These are phyloP conservation scores for Aspidoscelis tigris DNA, from an alignment of 2,113 vertebrate genomes.

Conservation along the genomic window DNA sequence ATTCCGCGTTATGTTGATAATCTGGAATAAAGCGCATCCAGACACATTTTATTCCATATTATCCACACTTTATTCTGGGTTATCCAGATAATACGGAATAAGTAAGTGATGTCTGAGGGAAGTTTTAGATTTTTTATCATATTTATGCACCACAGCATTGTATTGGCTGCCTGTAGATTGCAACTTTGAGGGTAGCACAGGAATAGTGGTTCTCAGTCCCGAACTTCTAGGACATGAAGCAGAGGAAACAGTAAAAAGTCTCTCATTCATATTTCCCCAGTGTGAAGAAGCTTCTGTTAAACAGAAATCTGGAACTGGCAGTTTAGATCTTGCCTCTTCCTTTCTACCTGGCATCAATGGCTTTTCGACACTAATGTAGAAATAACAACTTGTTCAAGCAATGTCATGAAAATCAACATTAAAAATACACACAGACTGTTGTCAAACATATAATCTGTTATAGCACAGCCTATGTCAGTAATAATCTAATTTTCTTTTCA, in stretches of 20 bases:
- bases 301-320: not conserved
- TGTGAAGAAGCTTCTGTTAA: not conserved
- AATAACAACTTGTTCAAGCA: not conserved
- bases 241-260: not conserved
- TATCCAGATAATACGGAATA: too few relatives aligned
- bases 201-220: not conserved
- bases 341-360: not conserved
- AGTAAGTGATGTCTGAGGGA: too few relatives aligned
- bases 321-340: not conserved
- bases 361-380: not conserved
- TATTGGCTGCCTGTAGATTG: too few relatives aligned
- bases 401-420: not conserved
- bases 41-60: too few relatives aligned
- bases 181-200: too few relatives aligned
- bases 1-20: too few relatives aligned
- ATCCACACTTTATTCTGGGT: too few relatives aligned
- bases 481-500: conserved; percentile 2
- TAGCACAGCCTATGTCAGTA: not conserved
- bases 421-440: not conserved
- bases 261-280: not conserved
- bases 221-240: not conserved
- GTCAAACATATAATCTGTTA: not conserved
- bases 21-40: too few relatives aligned
- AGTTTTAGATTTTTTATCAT: too few relatives aligned
- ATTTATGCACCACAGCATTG: too few relatives aligned